phyloP scores from a whole-genome alignment of 2,797 vertebrate species.

The Telmatherina bonti region DNA sequence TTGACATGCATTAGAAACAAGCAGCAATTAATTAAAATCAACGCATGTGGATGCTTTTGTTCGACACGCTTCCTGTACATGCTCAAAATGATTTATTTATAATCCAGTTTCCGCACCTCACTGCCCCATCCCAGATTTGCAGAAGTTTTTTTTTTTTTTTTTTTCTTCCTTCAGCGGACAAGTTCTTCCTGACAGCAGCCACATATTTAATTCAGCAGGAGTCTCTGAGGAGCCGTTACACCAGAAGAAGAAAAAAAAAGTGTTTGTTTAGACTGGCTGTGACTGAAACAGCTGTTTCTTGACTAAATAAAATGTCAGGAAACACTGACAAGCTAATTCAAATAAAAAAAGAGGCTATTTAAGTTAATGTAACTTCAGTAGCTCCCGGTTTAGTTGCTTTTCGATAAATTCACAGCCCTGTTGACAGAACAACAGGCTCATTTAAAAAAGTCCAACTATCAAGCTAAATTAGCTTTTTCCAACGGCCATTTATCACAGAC shows the following conservation, averaged over 20 bases:
- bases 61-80: conserved; percentile 13
- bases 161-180: background rate
- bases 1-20: conserved; percentile 37
- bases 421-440: conserved; percentile 23
- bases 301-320: conserved; percentile 34
- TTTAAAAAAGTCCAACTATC: conserved; percentile 41
- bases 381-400: conserved; percentile 32
- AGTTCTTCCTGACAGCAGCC: conserved; percentile 23
- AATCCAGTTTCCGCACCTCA: background rate
- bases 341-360: conserved; percentile 31
- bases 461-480: conserved; percentile 39
- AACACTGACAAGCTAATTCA: conserved; percentile 43
- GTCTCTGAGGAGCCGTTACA: conserved; percentile 39
- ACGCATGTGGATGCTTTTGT: conserved; percentile 5
- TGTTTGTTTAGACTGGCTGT: conserved; percentile 41
- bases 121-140: background rate
- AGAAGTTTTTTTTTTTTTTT: no score
- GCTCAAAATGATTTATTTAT: conserved; percentile 15
- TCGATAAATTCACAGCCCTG: conserved; percentile 9
- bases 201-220: conserved; percentile 40
- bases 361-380: conserved; percentile 32
- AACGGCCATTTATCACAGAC: conserved; percentile 42
- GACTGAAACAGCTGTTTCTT: conserved; percentile 42
- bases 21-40: conserved; percentile 29
- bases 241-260: conserved; percentile 7